Evolutionary conservation across 1,140 invertebrate species (phyloP).

Genomic region (Drosophila funebris): DNA sequence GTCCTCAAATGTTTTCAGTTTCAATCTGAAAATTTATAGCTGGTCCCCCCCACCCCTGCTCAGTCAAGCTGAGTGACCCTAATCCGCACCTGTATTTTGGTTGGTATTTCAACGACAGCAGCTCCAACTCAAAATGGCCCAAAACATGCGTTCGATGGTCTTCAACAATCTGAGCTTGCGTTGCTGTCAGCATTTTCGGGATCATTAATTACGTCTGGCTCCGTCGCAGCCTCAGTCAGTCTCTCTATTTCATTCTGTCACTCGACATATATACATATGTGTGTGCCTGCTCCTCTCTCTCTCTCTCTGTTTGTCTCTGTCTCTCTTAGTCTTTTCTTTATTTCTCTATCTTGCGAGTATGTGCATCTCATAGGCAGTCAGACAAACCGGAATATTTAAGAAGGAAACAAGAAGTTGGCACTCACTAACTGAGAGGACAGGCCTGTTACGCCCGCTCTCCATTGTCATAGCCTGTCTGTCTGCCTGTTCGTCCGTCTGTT

Average conservation of each 20-base stretch:
- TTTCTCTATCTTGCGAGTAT: background rate
- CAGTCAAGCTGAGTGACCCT: constrained; percentile 55
- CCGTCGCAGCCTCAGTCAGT: constrained; percentile 30
- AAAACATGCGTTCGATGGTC: constrained; percentile 65
- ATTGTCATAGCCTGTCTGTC: constrained; percentile 12
- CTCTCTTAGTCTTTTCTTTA: background rate
- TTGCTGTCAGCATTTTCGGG: constrained; percentile 72
- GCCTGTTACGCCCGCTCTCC: constrained; percentile 36
- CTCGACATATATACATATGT: background rate
- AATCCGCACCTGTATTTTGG: constrained; percentile 75
- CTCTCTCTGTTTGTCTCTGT: background rate
- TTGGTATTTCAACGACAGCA: constrained; percentile 27
- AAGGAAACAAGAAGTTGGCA: constrained; percentile 78
- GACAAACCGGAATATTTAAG: constrained; percentile 76
- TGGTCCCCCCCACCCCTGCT: no score
- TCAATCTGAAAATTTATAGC: constrained; percentile 43
- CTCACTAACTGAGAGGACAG: constrained; percentile 41
- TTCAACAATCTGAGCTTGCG: constrained; percentile 19
- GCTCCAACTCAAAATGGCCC: constrained; percentile 25
- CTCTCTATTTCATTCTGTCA: constrained; percentile 17
- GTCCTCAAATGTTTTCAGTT: constrained; percentile 25
- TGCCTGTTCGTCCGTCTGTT: background rate
- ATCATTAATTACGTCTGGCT: constrained; percentile 75
- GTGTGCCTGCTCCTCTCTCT: background rate
- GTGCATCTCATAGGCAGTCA: constrained; percentile 15